phyloP scores from a whole-genome alignment of 1,140 invertebrate species.

The Copidosoma floridanum region DNA sequence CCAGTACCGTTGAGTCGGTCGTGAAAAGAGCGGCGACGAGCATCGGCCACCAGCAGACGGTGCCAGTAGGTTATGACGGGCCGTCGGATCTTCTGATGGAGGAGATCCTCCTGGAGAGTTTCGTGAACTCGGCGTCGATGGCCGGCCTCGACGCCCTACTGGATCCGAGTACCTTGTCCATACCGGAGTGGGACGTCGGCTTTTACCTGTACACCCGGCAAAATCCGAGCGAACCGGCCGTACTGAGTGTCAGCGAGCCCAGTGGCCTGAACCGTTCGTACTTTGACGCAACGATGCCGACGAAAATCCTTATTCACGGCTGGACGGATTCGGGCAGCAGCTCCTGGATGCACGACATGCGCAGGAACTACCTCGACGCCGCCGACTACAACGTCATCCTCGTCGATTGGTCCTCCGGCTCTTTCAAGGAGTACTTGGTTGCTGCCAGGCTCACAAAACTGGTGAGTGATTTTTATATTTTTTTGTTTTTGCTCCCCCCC shows the following conservation, averaged over 20 bases:
- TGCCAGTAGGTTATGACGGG: too few species aligned
- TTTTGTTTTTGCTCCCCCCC: too few species aligned
- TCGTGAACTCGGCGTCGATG: slow-evolving; percentile 25
- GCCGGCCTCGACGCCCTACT: slow-evolving; percentile 19
- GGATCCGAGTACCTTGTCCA: neutral
- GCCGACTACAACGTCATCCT: slow-evolving; percentile 64
- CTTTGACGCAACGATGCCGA: slow-evolving; percentile 40
- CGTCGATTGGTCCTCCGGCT: slow-evolving; percentile 64
- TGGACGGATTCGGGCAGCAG: slow-evolving; percentile 51
- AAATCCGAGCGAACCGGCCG: slow-evolving; percentile 25
- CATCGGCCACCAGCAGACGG: too few species aligned
- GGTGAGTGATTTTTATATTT: too few species aligned
- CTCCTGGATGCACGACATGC: slow-evolving; percentile 48
- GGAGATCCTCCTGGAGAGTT: slow-evolving; percentile 25
- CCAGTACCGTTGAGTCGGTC: too few species aligned
- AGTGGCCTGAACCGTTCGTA: slow-evolving; percentile 33
- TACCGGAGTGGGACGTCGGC: neutral
- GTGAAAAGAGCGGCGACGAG: too few species aligned
- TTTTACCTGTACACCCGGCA: slow-evolving; percentile 37
- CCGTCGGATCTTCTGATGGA: slow-evolving; percentile 19
- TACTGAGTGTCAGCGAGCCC: slow-evolving; percentile 21
- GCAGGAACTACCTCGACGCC: slow-evolving; percentile 57
- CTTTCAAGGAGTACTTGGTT: slow-evolving; percentile 56
- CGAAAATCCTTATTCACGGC: slow-evolving; percentile 59
- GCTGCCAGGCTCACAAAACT: slow-evolving; percentile 50